Conservation (phyloP, 2,113 vertebrate genomes). For the Ramphastos sulfuratus region DNA sequence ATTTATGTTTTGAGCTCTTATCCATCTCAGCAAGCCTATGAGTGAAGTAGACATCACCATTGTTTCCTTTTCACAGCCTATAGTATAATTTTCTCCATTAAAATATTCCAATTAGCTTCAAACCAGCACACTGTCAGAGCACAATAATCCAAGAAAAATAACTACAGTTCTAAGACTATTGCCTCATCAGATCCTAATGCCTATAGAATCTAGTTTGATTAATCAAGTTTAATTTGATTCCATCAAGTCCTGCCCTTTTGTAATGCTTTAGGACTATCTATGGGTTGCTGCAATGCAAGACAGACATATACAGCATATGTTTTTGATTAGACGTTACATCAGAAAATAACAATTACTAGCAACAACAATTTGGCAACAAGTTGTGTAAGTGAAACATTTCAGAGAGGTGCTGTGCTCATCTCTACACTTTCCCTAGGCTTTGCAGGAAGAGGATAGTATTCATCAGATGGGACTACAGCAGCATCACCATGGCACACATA, state of each 20-base stretch:
- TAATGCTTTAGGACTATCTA: neutral
- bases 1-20: no score
- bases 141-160: neutral
- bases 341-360: neutral
- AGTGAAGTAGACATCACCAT: no score
- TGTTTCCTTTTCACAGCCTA: no score
- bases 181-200: neutral
- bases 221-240: neutral
- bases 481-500: no score
- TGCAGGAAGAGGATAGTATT: no score
- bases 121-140: no score
- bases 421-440: neutral
- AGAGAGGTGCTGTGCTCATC: neutral
- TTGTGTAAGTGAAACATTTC: neutral
- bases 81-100: no score
- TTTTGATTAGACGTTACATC: neutral
- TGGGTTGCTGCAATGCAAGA: neutral
- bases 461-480: no score
- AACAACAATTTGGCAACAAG: neutral
- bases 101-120: no score
- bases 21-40: no score
- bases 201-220: neutral
- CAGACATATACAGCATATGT: fast-evolving
- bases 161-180: neutral
- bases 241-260: neutral